Base-by-base conservation (phyloP, 2,797 vertebrate genomes). In the Mareca penelope region DNA sequence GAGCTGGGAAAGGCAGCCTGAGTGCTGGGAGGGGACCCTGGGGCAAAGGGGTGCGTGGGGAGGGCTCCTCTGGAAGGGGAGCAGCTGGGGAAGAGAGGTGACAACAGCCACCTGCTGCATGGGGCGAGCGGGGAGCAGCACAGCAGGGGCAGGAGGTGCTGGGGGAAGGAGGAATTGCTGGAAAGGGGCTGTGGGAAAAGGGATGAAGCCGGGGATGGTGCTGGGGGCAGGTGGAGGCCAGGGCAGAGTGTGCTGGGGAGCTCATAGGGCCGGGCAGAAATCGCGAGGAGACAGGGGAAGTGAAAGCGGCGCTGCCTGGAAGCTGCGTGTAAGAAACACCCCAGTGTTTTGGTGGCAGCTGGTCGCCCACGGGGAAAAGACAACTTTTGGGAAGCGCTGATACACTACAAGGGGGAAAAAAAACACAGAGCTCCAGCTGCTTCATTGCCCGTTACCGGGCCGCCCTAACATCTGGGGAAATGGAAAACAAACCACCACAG, bases 311-410 rank as follows among this genome's bases (percentile, higher is more conserved):
- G 1, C 81, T 94, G 91, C 89, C 86, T 93, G 90, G 91, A 95
- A 97, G 87, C 63, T 19, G 70, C 86, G 88, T 91, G 86, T 70
- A 79, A 91, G 83, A 94, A 93, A 64, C 55, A 80, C 35, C 15
- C 26, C 0, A 70, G 73, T 23, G 60, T 37, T 61, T 77, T 72
- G 33, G 46, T 80, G 75, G 44, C 68, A 90, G 63, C 11, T 31
- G 29, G 52, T 94, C 59, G 23, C 63, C 77, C 77, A 86, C 17
- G 3, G 77, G 10, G 64, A 85, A 80, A 60, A 63, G 17, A 40
- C 40, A 68, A 85, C 73, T 96, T 95, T 76, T 91, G 93, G 87
- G 95, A 96, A 95, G 85, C 1, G 18, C 73, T 79, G 86, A 85
- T 88, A 81, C 42, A 57, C 23, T n/a, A 42, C 28, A 9, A 1